phyloP scores from a whole-genome alignment of 2,113 vertebrate genomes.

The Tricholaema leucomelas region DNA sequence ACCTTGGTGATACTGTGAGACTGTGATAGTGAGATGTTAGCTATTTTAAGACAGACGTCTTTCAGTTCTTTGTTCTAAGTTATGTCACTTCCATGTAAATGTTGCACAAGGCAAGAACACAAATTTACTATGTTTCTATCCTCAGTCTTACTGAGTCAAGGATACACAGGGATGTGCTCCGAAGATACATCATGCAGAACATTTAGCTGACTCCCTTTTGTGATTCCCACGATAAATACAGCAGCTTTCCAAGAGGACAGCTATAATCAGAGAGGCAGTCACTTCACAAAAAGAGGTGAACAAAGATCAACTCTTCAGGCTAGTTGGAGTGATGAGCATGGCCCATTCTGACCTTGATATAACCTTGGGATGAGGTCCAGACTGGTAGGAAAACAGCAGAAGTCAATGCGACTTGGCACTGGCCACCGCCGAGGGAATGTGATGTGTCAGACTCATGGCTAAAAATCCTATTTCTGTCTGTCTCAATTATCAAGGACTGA shows the following conservation, averaged over 20 bases:
- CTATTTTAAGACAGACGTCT: no score
- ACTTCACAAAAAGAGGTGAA: background rate
- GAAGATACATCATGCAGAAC: no score
- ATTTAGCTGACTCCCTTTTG: no score
- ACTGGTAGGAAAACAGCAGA: background rate
- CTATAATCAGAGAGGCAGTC: background rate
- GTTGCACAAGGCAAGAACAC: no score
- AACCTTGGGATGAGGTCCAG: constrained; percentile 30
- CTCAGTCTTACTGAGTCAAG: no score
- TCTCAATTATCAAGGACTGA: constrained; percentile 30
- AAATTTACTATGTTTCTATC: no score
- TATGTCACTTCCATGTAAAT: no score
- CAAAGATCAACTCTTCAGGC: background rate
- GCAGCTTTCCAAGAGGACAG: background rate
- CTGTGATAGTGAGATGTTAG: no score
- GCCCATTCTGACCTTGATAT: constrained; percentile 6
- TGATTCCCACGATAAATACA: background rate
- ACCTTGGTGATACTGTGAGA: no score
- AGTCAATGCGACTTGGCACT: constrained; percentile 33
- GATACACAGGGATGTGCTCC: no score
- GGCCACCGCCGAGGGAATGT: background rate
- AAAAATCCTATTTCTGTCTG: constrained; percentile 20
- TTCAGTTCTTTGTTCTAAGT: no score
- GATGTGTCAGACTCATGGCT: constrained; percentile 37
- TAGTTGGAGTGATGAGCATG: background rate